These are phyloP conservation scores for Siniperca obscura DNA, from an alignment of 2,797 vertebrate species.

Conservation along the genomic window DNA sequence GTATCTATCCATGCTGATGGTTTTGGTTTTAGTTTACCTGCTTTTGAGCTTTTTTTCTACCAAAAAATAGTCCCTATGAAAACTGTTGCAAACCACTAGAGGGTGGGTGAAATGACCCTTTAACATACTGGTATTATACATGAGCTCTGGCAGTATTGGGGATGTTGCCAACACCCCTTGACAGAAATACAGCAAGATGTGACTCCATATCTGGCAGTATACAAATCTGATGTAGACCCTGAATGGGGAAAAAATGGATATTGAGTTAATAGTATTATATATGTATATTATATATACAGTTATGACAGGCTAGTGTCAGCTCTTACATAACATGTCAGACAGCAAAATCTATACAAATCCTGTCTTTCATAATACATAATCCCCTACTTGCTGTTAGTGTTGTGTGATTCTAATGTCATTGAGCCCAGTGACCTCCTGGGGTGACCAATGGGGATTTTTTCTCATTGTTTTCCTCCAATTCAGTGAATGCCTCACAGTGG, in stretches of 20 bases:
- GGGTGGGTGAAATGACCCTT: not conserved
- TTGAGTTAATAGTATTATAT: slow-evolving; percentile 12
- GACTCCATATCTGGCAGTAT: not conserved
- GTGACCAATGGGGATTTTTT: slow-evolving; percentile 35
- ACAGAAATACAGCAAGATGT: not conserved
- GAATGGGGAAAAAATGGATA: not conserved
- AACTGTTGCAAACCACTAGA: not conserved
- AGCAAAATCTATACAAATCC: slow-evolving; percentile 15
- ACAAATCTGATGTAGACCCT: not conserved
- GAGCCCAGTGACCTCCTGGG: slow-evolving; percentile 44
- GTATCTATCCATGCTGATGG: not conserved
- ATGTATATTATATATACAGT: no score
- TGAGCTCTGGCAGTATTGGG: not conserved
- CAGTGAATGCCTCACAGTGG: slow-evolving; percentile 28
- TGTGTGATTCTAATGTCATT: not conserved
- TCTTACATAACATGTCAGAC: not conserved
- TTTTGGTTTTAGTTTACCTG: not conserved
- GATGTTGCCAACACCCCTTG: not conserved
- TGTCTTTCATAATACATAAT: not conserved
- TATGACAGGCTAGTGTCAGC: slow-evolving; percentile 9
- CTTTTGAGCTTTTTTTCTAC: not conserved
- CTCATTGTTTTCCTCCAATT: slow-evolving; percentile 54
- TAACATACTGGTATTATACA: not conserved
- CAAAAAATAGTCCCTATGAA: not conserved
- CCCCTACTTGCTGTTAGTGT: not conserved